Percentiles rank a stretch among this genome's conserved stretches.
These are phyloP conservation scores for Sciurus carolinensis DNA, from an alignment of 2,797 vertebrate genomes.

Conservation along the genomic window DNA sequence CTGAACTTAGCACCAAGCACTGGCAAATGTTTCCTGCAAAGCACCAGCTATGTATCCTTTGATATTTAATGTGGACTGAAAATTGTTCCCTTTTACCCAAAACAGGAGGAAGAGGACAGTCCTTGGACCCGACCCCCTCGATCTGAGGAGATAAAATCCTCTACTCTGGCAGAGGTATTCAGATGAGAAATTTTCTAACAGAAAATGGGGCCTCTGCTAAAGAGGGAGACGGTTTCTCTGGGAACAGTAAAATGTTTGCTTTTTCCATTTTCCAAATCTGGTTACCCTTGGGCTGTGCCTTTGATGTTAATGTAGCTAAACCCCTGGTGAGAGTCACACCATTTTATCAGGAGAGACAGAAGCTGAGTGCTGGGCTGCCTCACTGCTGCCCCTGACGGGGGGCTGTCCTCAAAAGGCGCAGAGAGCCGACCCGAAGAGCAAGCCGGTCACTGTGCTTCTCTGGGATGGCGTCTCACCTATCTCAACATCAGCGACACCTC, in stretches of 20 bases:
- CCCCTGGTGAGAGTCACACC: constrained; percentile 56
- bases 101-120: not conserved
- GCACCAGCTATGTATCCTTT: not conserved
- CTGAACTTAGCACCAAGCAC: accelerated
- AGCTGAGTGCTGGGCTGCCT: not conserved
- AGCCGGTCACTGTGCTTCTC: not conserved
- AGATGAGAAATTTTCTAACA: not conserved
- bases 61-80: not conserved
- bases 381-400: not conserved
- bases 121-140: not conserved
- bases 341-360: constrained; percentile 82
- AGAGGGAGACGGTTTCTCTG: not conserved
- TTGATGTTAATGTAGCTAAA: constrained; percentile 77
- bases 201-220: not conserved
- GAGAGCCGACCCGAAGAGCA: accelerated
- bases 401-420: not conserved
- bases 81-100: not conserved
- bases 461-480: accelerated
- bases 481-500: not conserved
- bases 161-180: not conserved
- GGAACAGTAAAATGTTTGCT: constrained; percentile 11
- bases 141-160: not conserved
- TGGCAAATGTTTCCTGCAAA: accelerated
- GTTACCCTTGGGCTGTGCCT: constrained; percentile 77
- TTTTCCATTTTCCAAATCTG: constrained; percentile 67